Base-by-base conservation (phyloP, 2,797 vertebrate genomes). In the Poeciliopsis infans region DNA sequence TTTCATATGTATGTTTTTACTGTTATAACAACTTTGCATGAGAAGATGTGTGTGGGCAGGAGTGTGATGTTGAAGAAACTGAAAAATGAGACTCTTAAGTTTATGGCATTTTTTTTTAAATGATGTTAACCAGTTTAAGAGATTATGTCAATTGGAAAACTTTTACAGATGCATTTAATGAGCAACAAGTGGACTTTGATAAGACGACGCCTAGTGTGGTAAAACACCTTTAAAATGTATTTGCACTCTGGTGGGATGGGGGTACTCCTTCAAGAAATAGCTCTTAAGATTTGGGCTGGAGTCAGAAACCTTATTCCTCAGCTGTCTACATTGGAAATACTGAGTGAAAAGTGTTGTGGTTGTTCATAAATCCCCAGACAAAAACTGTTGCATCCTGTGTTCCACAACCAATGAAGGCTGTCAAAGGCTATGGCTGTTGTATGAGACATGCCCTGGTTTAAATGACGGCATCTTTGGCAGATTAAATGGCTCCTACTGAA, bases 21-120 rank as follows among this genome's bases (percentile, higher is more conserved):
- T 77, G 16, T 72, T 71, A 23, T 51, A 13, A 25, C 31, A 46
- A 31, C 8, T 76, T 59, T 88, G 85, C 84, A 83, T 85, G 87
- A 86, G 69, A 4, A 61, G 53, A 43, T 79, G 31, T 75, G 39
- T 53, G 33, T 86, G 23, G 23, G 76, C 7, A 79, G 45, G 53
- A 75, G 11, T 33, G 23, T 59, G n/a, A 71, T 72, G n/a, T 39
- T 53, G 8, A 57, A 33, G 25, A 5, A 36, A 43, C n/a, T 74
- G 55, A 53, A 33, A 46, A 23, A 45, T 31, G 20, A 77, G 25
- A 25, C 43, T 72, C 3, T 49, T 49, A 18, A 43, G 0, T 49
- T 79, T 66, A n/a, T 16, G 64, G 0, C 43, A 68, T n/a, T n/a
- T 79, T n/a, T 79, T 66, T 69, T 69, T 71, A 71, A n/a, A n/a